Evolutionary conservation across 2,888 invertebrate genomes (phyloP), one percentile per base, ranked within the genome.

Genomic region (Portevinia maculata): DNA sequence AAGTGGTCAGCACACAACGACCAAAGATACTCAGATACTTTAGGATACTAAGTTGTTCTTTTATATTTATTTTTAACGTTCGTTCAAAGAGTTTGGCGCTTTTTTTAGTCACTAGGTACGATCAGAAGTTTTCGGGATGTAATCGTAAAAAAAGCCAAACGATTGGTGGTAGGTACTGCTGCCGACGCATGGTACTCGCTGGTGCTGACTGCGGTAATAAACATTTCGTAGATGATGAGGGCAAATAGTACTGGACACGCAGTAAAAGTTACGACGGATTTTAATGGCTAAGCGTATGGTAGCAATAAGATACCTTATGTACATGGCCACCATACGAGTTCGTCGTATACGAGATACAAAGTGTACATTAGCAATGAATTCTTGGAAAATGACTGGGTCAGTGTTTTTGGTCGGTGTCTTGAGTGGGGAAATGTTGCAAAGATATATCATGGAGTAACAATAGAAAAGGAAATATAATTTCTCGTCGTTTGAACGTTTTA

Each of bases 121-220:
- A 81, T 75, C 75, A 81, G 70, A 83, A 83, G 65, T 71, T 76
- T 81, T 81, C 34, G 64, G 70, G 70, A 59, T 81, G 64, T 28
- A 59, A 65, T 83, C 81, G 76, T 83, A 71, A 83, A 81, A 83
- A 76, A 19, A 53, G 53, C 65, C 81, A 81, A 81, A 81, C 65
- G 59, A 55, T 69, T 75, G 62, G 73, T 32, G 53, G 19, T 48
- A 8, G 52, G 39, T 73, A 48, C 71, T 78, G 55, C 15, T 30
- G 50, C 9, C 48, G 71, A 41, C 34, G 71, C 34, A n/a, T n/a
- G 28, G 15, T 37, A 52, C n/a, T 7, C n/a, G 34, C 21, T 39
- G 39, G 24, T 46, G 34, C 64, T 71, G 57, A 41, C 37, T 62
- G 3, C 11, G 62, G 55, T 13, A 62, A 44, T 74, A 74, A 57